Conservation (phyloP, 2,797 vertebrate species). For the Fringilla coelebs region DNA sequence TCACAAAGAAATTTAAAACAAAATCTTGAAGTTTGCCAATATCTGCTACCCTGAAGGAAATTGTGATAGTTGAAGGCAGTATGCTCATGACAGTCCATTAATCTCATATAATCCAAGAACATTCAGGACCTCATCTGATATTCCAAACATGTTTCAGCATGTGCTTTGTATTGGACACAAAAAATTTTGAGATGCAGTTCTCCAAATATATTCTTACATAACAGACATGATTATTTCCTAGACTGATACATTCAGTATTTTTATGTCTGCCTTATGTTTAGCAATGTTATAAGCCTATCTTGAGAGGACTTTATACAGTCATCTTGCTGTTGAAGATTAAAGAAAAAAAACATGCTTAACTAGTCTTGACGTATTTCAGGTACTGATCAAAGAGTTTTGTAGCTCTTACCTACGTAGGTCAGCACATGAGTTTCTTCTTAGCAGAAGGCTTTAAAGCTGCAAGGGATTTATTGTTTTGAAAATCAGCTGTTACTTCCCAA, state of each 20-base stretch:
- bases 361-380: not conserved
- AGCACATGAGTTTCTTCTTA: constrained; percentile 23
- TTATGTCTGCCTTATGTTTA: constrained; percentile 40
- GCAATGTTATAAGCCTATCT: not conserved
- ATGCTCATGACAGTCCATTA: not conserved
- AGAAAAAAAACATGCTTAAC: not conserved
- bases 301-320: not conserved
- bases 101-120: not conserved
- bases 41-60: not conserved
- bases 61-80: not conserved
- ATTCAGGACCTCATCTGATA: not conserved
- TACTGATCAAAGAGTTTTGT: not conserved
- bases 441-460: constrained; percentile 10
- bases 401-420: not conserved
- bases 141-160: not conserved
- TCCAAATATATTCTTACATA: not conserved
- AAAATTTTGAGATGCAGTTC: not conserved
- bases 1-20: not conserved
- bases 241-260: not conserved
- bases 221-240: constrained; percentile 3
- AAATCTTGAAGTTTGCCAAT: not conserved
- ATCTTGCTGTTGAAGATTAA: not conserved
- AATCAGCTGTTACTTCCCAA: constrained; percentile 33
- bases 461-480: constrained; percentile 39
- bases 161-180: constrained; percentile 4